Base-by-base conservation (phyloP, 2,797 vertebrate species). In the Poecilia wingei region DNA sequence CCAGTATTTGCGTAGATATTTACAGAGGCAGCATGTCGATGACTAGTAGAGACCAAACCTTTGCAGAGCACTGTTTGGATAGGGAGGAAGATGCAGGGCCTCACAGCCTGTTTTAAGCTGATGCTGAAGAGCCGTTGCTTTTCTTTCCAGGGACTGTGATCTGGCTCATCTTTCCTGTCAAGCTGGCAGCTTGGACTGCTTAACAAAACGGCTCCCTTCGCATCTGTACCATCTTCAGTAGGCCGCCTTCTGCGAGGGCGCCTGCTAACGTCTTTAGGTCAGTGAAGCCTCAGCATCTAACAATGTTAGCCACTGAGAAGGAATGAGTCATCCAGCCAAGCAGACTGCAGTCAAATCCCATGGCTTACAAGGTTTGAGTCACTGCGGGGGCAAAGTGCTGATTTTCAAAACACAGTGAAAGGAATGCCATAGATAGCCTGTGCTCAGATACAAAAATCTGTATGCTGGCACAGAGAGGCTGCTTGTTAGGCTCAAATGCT, bases 221-320 rank as follows among this genome's bases (percentile, higher is more conserved):
- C 79, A 82, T 78, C 72, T 71, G 13, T 64, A 47, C 71, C 16
- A 14, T 83, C 75, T 88, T 84, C 71, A 82, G 77, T 84, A 71
- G 72, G 80, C 75, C 7, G 43, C 79, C 77, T 82, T 74, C 84
- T 80, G 86, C 77, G 74, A 87, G 77, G 77, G 79, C 76, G 80
- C 80, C 81, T 81, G 84, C 83, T 84, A 88, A 84, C 82, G 76
- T 83, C 84, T 87, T 89, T 84, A 86, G 86, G 90, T 90, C 90
- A 88, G 81, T 70, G 80, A 84, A 82, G 82, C 80, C 80, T 80
- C 68, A 2, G 72, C 81, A 81, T 79, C 83, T 86, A 92, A 92
- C 77, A 0, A 55, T 47, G 78, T 88, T 87, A 83, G 83, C 87
- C 82, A 66, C 72, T 33, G 72, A 84, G 84, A 79, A 74, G 49